Percentiles rank a stretch among this genome's conserved stretches.
Conservation (phyloP, 1,140 invertebrate species). For the Brachystomella parvula region DNA sequence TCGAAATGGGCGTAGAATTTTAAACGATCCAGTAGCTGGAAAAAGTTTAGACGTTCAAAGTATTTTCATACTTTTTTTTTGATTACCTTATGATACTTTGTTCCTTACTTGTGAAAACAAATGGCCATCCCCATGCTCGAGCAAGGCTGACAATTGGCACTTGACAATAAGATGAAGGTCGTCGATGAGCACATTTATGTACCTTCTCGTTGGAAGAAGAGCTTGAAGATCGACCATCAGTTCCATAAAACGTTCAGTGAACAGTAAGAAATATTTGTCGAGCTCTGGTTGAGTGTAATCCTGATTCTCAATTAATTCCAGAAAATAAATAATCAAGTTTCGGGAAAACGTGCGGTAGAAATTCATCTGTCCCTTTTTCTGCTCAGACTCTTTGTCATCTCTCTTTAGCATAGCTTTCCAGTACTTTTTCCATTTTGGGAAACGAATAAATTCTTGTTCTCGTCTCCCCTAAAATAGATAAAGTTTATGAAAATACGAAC, state of each 20-base stretch:
- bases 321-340: slow-evolving; percentile 83
- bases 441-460: slow-evolving; percentile 73
- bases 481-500: slow-evolving; percentile 13
- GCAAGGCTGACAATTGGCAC: slow-evolving; percentile 70
- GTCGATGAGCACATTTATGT: slow-evolving; percentile 93
- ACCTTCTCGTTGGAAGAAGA: slow-evolving; percentile 84
- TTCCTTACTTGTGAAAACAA: slow-evolving; percentile 82
- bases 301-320: slow-evolving; percentile 60
- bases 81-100: no score
- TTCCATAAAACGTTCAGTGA: slow-evolving; percentile 93
- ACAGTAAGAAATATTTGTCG: slow-evolving; percentile 58
- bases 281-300: slow-evolving; percentile 46
- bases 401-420: slow-evolving; percentile 84
- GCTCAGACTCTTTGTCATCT: slow-evolving; percentile 58
- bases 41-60: slow-evolving; percentile 41
- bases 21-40: slow-evolving; percentile 85
- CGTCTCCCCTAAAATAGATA: slow-evolving; percentile 56
- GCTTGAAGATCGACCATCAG: slow-evolving; percentile 94
- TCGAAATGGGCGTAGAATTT: slow-evolving; percentile 97
- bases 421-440: slow-evolving; percentile 84
- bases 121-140: slow-evolving; percentile 71
- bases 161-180: slow-evolving; percentile 88
- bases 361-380: slow-evolving; percentile 52
- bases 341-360: slow-evolving; percentile 86
- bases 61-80: not conserved